A percentile compares a stretch with the other conserved stretches of the same genome.
Conservation (phyloP, 2,113 vertebrate species). For the Bungarus multicinctus region DNA sequence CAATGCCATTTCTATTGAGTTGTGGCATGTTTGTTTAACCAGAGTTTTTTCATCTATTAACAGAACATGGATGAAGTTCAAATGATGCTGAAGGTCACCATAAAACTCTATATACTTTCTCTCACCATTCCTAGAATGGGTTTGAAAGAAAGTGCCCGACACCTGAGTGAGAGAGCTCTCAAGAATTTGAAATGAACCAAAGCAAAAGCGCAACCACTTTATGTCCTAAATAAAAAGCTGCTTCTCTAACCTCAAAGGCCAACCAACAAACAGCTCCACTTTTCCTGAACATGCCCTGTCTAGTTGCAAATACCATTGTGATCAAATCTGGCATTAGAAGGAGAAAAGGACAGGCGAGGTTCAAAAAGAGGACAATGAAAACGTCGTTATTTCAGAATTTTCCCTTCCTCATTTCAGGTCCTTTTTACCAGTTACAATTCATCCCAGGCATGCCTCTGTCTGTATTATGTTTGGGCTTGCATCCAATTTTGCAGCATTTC, state of each 20-base stretch:
- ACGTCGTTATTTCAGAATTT: neutral
- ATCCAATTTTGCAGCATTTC: neutral
- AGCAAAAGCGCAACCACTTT: neutral
- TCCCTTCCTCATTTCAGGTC: neutral
- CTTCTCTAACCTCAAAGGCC: neutral
- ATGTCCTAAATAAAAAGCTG: neutral
- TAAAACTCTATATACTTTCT: neutral
- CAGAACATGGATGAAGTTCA: neutral
- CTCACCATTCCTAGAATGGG: neutral
- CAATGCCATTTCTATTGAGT: neutral
- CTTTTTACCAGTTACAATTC: constrained; percentile 5
- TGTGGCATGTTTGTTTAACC: neutral
- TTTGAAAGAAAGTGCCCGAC: neutral
- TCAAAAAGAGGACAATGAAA: constrained; percentile 30
- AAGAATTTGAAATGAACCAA: neutral
- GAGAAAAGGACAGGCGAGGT: constrained; percentile 12
- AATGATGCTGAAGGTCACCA: neutral
- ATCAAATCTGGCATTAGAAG: neutral
- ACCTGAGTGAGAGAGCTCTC: constrained; percentile 15
- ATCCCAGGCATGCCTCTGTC: neutral
- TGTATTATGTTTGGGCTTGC: constrained; percentile 2
- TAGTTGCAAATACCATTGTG: neutral
- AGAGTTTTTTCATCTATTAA: neutral
- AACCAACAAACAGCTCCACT: neutral
- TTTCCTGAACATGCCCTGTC: constrained; percentile 21